Evolutionary conservation across 1,140 invertebrate genomes (phyloP), one percentile per base, ranked within the genome.

Genomic region (Leptopilina boulardi): DNA sequence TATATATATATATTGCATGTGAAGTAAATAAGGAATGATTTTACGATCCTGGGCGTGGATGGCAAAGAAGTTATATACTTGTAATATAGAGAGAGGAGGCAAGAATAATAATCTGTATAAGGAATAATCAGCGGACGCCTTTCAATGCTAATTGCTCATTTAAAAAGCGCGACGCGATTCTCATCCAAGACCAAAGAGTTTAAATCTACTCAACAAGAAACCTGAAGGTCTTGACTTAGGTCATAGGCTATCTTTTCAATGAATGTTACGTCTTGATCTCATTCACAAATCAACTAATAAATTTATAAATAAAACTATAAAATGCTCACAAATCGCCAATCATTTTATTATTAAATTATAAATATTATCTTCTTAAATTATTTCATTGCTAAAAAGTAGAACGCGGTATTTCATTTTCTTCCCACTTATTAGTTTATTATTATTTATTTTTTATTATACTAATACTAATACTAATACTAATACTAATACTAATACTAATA

Each of bases 141-240:
- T 66, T 10, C 15, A 66, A 66, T 66, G 56, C 56, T 66, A 66
- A 66, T 66, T 66, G 23, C 56, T 66, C 23, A 23, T 66, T 30
- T 66, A 66, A 66, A n/a, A 34, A 38, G 34, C 34, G 56, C 23
- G 56, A 66, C 21, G 56, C 21, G 56, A 66, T 66, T 66, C 56
- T 8, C 5, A 4, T 66, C 9, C 23, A 9, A 66, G 56, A 66
- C 11, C 19, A 23, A 66, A 30, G 2, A 66, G 23, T 26, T 66
- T 66, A 66, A 66, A 13, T 21, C 23, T n/a, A n/a, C n/a, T n/a
- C n/a, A n/a, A 23, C 30, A 23, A 66, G 23, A 26, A 23, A 26
- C 23, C 56, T 66, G 56, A 66, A 66, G 56, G 56, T 66, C 56
- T 30, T 21, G 56, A 26, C 56, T 30, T 66, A 13, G 56, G 56